Conservation (phyloP, 2,797 vertebrate genomes). For the Halcyon smyrnensis region DNA sequence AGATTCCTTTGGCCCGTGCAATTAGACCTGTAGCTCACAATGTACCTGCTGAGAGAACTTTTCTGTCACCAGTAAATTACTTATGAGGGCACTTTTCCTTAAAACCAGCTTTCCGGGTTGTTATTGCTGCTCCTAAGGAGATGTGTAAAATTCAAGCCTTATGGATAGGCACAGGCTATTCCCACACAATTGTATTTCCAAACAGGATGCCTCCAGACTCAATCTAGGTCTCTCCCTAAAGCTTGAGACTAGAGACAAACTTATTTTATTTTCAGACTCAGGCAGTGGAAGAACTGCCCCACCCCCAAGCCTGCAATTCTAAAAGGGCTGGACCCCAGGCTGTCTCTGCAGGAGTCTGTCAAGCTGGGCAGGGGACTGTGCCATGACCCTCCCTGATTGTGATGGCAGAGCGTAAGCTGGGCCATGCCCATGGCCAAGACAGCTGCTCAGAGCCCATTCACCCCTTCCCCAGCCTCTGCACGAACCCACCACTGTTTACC, state of each 20-base stretch:
- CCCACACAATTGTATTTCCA: not conserved
- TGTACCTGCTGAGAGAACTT: not conserved
- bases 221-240: not conserved
- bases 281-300: not conserved
- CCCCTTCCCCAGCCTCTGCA: not conserved
- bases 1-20: not conserved
- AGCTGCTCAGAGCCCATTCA: not conserved
- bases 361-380: not conserved
- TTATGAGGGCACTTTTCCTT: not conserved
- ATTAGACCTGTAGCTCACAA: not conserved
- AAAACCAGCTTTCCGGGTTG: not conserved
- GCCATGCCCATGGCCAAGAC: rapidly evolving
- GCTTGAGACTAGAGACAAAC: not conserved
- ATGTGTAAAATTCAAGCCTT: not conserved
- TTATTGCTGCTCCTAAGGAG: not conserved
- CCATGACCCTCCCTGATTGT: not conserved
- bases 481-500: not conserved
- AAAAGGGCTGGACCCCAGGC: not conserved
- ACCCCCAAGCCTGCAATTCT: not conserved
- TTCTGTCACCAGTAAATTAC: not conserved
- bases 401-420: not conserved
- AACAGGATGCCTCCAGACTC: not conserved
- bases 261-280: no score
- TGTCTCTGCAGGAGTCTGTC: not conserved
- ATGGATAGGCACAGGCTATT: not conserved